phyloP scores from a whole-genome alignment of 2,888 invertebrate species.

The Portevinia maculata region DNA sequence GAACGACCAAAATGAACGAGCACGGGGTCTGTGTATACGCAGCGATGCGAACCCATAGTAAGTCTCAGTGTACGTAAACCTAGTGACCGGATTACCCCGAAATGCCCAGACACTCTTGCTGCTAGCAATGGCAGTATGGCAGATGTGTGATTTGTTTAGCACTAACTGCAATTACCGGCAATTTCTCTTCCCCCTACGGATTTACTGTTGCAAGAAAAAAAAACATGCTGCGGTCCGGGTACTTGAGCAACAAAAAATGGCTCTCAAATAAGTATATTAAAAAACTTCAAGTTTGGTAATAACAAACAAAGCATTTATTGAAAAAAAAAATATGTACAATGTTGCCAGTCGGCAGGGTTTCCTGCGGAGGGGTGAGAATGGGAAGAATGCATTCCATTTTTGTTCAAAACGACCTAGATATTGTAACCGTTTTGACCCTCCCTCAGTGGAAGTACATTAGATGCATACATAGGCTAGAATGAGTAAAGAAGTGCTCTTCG shows the following conservation, averaged over 20 bases:
- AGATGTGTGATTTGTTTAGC: constrained; percentile 73
- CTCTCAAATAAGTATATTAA: constrained; percentile 53
- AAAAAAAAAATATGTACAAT: constrained; percentile 56
- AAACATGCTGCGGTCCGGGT: constrained; percentile 64
- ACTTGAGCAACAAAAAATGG: constrained; percentile 69
- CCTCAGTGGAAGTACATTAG: constrained; percentile 25
- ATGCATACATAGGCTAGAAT: constrained; percentile 12
- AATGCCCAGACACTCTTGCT: constrained; percentile 57
- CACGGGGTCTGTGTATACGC: constrained; percentile 27
- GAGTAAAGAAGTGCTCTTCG: constrained; percentile 59
- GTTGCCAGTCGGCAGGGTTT: constrained; percentile 66
- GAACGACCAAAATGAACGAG: constrained; percentile 48
- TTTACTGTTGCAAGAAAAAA: constrained; percentile 9
- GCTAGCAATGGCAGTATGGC: constrained; percentile 20
- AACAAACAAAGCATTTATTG: constrained; percentile 69
- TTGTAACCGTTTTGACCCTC: constrained; percentile 55
- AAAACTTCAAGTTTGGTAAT: constrained; percentile 70
- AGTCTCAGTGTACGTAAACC: constrained; percentile 40
- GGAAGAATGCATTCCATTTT: constrained; percentile 24
- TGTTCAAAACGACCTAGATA: constrained; percentile 61
- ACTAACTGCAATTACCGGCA: constrained; percentile 73
- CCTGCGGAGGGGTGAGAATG: constrained; percentile 54
- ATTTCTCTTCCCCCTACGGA: constrained; percentile 50
- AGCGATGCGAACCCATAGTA: constrained; percentile 46
- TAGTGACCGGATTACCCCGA: constrained; percentile 53